Evolutionary conservation across 2,113 vertebrate species (phyloP), one percentile per base, ranked within the genome.

Genomic region (Cricetomys ansorgei): DNA sequence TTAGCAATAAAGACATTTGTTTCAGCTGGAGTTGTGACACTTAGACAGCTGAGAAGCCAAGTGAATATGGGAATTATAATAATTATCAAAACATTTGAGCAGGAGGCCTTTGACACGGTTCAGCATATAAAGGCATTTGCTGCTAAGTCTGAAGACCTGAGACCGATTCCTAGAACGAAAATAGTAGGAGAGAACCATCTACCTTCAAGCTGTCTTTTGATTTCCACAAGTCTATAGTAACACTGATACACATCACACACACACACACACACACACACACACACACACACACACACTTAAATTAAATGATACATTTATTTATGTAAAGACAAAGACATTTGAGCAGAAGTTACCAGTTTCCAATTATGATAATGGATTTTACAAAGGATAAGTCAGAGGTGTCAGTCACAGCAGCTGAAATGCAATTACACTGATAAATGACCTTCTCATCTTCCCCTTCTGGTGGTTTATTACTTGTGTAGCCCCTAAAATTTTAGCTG

Each of bases 41-140:
- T 79, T 95, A 92, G 62, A 62, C 13, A 96, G 19, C n/a, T 55
- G 27, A 92, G 65, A 94, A 95, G 88, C 1, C 31, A 77, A 67
- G 7, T 59, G 59, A 13, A 4, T 76, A 55, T 67, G n/a, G 17
- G 69, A 59, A 80, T 91, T 90, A 15, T 67, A 59, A 53, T 85
- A 31, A 77, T 37, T 48, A 80, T 85, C n/a, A 55, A 88, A n/a
- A 48, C 3, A 62, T 45, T 65, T 64, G n/a, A 31, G 40, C 15
- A 84, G 37, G 90, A 76, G 29, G 9, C 3, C 62, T 45, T 43
- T 37, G 43, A 85, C 40, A 34, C 65, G 16, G 31, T 34, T 48
- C 11, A 48, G 29, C 48, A 10, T 13, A 13, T 23, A 45, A 65
- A 16, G 3, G 55, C 13, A 29, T 81, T 65, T 31, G 59, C 9